Percentiles rank a stretch among this genome's conserved stretches.
Evolutionary conservation across 2,888 invertebrate genomes (phyloP).

Genomic region (Platycheirus rosarum): DNA sequence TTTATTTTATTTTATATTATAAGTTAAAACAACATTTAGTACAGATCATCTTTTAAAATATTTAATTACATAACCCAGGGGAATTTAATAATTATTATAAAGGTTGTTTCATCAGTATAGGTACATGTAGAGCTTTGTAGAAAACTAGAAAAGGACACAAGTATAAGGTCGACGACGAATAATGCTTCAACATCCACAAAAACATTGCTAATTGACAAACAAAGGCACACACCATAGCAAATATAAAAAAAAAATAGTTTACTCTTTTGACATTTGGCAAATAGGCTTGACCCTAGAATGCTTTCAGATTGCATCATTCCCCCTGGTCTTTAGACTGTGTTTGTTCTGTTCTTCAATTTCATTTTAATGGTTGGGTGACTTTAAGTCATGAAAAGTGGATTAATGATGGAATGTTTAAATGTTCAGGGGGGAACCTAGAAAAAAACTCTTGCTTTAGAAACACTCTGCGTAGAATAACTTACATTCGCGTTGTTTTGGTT

Average conservation of each 20-base stretch:
- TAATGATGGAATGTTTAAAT: no score
- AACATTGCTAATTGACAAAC: constrained; percentile 33
- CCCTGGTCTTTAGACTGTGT: not conserved
- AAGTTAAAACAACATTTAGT: not conserved
- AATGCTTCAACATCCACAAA: not conserved
- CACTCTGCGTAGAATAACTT: no score
- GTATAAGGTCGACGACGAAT: constrained; percentile 2
- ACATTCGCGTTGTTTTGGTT: no score
- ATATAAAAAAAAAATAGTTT: not conserved
- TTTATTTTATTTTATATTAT: not conserved
- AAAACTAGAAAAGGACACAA: constrained; percentile 7
- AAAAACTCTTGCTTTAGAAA: no score
- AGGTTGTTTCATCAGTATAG: constrained; percentile 6
- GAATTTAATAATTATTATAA: constrained; percentile 37
- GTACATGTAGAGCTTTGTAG: not conserved
- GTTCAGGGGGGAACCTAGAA: no score
- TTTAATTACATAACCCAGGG: constrained; percentile 57
- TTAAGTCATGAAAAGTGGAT: no score
- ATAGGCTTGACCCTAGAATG: constrained; percentile 43
- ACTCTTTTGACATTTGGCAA: constrained; percentile 30
- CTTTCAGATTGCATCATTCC: constrained; percentile 20
- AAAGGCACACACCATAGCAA: constrained; percentile 1
- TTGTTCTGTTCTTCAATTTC: not conserved
- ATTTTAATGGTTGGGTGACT: no score
- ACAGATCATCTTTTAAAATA: constrained; percentile 44